Evolutionary conservation across 2,888 invertebrate species (phyloP).

Genomic region (Halocaridina rubra): DNA sequence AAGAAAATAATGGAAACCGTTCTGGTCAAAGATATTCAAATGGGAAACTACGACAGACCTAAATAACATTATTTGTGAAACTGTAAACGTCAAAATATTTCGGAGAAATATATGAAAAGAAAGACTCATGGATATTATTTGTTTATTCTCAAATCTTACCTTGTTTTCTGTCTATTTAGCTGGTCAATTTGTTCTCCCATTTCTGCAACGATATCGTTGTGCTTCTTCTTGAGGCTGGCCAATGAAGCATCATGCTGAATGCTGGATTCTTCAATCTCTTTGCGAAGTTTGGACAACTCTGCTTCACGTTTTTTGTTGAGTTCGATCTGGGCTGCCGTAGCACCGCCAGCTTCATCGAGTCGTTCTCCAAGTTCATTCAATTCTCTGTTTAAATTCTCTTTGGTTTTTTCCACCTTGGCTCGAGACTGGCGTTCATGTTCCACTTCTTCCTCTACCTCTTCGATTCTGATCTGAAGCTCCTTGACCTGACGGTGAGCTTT

Average conservation of each 20-base stretch:
- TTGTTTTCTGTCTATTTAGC: constrained; percentile 90
- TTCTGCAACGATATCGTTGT: constrained; percentile 98
- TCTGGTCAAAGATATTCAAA: too few species aligned
- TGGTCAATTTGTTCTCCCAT: constrained; percentile 99
- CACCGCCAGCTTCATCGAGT: constrained; percentile 98
- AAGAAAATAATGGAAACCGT: too few species aligned
- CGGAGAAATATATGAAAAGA: too few species aligned
- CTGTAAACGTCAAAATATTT: too few species aligned
- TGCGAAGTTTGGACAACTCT: constrained; percentile 97
- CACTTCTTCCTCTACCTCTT: constrained; percentile 98
- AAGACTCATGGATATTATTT: too few species aligned
- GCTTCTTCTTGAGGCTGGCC: constrained; percentile 98
- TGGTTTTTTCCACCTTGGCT: constrained; percentile 79
- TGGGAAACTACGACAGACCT: too few species aligned
- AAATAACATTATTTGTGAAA: too few species aligned
- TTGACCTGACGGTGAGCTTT: constrained; percentile 99
- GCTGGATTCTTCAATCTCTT: constrained; percentile 98
- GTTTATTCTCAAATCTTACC: constrained; percentile 86
- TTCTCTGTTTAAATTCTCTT: constrained; percentile 89
- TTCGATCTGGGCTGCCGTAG: constrained; percentile 98
- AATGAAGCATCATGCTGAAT: constrained; percentile 98
- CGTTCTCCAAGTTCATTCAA: constrained; percentile 96
- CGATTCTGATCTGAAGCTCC: constrained; percentile 96
- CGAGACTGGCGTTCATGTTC: constrained; percentile 90
- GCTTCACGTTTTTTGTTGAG: constrained; percentile 99